These are phyloP conservation scores for Neosalanx taihuensis DNA, from an alignment of 2,797 vertebrate genomes.

Conservation along the genomic window DNA sequence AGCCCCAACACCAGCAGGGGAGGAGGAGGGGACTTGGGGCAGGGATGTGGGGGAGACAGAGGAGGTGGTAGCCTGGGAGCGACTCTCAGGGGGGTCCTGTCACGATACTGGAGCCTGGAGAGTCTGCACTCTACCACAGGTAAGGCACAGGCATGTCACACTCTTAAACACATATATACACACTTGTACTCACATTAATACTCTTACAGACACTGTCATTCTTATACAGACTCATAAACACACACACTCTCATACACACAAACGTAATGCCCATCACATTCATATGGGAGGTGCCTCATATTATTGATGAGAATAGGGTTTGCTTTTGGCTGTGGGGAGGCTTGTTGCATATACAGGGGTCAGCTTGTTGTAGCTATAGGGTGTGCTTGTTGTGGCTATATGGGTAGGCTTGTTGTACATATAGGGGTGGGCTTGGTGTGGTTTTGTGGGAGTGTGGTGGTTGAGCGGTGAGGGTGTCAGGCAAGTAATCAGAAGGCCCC, in stretches of 20 bases:
- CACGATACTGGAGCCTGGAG: constrained; percentile 93
- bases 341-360: too few relatives aligned
- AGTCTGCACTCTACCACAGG: constrained; percentile 93
- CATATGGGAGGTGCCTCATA: neutral
- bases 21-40: constrained; percentile 47
- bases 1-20: constrained; percentile 68
- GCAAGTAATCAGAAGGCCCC: too few relatives aligned
- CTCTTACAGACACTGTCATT: constrained; percentile 9
- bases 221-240: constrained; percentile 1
- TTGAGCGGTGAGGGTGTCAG: too few relatives aligned
- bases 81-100: constrained; percentile 83
- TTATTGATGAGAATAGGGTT: too few relatives aligned
- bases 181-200: neutral
- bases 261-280: neutral
- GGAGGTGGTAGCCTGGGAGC: constrained; percentile 66
- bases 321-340: too few relatives aligned
- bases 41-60: constrained; percentile 43
- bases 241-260: neutral
- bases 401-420: too few relatives aligned
- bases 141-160: constrained; percentile 60
- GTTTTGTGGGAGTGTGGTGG: too few relatives aligned
- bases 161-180: constrained; percentile 8
- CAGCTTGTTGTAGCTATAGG: too few relatives aligned
- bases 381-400: too few relatives aligned
- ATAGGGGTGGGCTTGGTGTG: too few relatives aligned